phyloP scores from a whole-genome alignment of 2,113 vertebrate genomes.

The Elanoides forficatus region DNA sequence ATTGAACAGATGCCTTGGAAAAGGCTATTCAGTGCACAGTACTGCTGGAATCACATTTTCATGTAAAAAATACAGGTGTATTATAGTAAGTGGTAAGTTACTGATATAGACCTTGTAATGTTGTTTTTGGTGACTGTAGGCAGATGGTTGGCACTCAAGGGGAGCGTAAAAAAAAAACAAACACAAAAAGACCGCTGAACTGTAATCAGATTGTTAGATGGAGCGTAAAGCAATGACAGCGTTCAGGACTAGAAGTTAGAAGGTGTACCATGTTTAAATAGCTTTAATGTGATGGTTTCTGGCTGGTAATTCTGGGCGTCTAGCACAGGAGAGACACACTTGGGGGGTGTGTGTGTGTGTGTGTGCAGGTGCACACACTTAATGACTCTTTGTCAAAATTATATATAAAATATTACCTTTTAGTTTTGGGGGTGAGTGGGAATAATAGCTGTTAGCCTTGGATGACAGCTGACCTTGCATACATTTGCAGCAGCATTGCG shows the following conservation, averaged over 20 bases:
- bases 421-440: neutral
- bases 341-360: neutral
- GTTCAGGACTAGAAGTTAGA: constrained; percentile 22
- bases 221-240: constrained; percentile 24
- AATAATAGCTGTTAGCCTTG: neutral
- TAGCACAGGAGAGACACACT: neutral
- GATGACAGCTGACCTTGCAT: constrained; percentile 6
- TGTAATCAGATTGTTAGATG: constrained; percentile 53
- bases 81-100: neutral
- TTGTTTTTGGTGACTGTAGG: constrained; percentile 17
- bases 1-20: neutral
- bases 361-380: neutral
- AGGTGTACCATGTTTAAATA: neutral
- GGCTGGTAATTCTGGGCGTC: neutral
- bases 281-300: constrained; percentile 23
- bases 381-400: constrained; percentile 30
- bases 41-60: neutral
- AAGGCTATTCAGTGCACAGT: neutral
- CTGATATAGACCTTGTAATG: neutral
- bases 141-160: constrained; percentile 57
- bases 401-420: neutral
- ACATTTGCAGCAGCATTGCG: neutral
- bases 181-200: constrained; percentile 33
- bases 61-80: neutral
- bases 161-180: constrained; percentile 38